These are phyloP conservation scores for Himalopsyche japonica DNA, from an alignment of 2,888 invertebrate genomes.

Conservation along the genomic window DNA sequence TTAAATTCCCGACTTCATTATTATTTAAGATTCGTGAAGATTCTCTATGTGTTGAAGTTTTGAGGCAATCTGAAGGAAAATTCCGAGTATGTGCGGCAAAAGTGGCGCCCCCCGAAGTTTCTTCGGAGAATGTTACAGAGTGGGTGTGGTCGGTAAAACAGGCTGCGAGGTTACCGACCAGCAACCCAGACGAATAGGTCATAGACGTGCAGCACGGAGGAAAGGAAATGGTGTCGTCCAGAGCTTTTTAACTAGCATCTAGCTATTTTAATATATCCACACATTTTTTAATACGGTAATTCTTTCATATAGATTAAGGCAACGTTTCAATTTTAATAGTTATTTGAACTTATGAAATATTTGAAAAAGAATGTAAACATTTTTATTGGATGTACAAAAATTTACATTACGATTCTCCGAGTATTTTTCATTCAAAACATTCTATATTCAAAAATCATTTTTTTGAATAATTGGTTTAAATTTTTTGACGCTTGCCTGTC, in stretches of 20 bases:
- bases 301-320: too few species aligned
- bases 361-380: too few species aligned
- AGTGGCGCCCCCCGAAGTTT: background rate
- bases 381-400: too few species aligned
- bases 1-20: background rate
- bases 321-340: too few species aligned
- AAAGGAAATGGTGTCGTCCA: background rate
- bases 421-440: too few species aligned
- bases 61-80: background rate
- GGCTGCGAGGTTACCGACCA: slow-evolving; percentile 17
- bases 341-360: too few species aligned
- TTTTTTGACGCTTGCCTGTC: too few species aligned
- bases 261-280: background rate
- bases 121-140: background rate
- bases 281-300: too few species aligned
- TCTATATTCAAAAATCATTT: too few species aligned
- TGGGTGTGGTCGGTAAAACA: slow-evolving; percentile 16
- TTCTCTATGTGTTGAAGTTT: background rate
- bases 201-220: background rate
- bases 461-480: too few species aligned
- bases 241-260: background rate
- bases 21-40: background rate
- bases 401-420: too few species aligned
- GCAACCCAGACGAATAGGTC: background rate
- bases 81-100: background rate